phyloP scores from a whole-genome alignment of 2,113 vertebrate genomes.

The Nesospiza acunhae region DNA sequence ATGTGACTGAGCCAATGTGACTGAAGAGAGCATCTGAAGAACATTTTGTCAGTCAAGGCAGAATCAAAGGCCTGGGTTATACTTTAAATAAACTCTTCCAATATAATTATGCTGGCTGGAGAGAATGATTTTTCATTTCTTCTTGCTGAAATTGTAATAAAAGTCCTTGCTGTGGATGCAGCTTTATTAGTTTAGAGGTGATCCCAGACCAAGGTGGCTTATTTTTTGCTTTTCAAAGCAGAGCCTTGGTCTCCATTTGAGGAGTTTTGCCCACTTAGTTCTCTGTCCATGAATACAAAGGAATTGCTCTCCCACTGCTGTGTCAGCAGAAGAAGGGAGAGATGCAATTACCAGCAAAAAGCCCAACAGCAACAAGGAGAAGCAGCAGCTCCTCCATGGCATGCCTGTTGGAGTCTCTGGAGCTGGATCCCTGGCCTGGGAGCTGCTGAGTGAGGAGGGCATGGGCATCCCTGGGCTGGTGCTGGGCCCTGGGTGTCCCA shows the following conservation, averaged over 20 bases:
- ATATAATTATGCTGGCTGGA: conserved; percentile 4
- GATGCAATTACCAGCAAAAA: conserved; percentile 3
- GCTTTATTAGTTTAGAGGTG: conserved; percentile 1
- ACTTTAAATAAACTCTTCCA: background rate
- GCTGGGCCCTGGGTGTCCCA: background rate
- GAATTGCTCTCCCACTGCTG: background rate
- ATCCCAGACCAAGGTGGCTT: background rate
- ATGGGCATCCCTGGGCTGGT: background rate
- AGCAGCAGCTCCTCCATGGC: background rate
- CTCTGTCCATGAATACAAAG: background rate
- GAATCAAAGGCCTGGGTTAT: conserved; percentile 9
- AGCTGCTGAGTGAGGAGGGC: background rate
- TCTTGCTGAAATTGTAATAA: background rate
- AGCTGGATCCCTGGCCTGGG: background rate
- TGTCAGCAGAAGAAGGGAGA: conserved; percentile 17
- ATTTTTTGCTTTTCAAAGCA: conserved; percentile 33
- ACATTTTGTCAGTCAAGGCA: background rate
- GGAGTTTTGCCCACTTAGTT: background rate
- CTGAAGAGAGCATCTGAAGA: background rate
- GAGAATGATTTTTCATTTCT: conserved; percentile 11
- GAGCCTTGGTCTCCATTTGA: background rate
- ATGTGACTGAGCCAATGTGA: background rate
- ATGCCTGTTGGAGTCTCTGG: background rate
- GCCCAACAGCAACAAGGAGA: background rate
- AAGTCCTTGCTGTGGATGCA: background rate